phyloP scores from a whole-genome alignment of 2,888 invertebrate genomes.

The Eupithecia subumbrata region DNA sequence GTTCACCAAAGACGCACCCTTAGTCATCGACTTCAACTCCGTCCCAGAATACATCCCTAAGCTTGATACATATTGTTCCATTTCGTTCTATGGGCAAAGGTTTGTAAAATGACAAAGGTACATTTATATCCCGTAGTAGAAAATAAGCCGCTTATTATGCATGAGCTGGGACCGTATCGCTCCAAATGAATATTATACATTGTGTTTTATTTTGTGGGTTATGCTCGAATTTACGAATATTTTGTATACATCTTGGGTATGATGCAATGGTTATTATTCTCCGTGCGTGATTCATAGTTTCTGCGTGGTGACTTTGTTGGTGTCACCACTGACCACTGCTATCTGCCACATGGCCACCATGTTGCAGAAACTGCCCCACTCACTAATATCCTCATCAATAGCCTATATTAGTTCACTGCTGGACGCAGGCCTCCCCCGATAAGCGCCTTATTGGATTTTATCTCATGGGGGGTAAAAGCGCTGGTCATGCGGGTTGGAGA shows the following conservation, averaged over 20 bases:
- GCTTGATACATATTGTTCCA: constrained; percentile 6
- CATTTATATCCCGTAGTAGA: constrained; percentile 9
- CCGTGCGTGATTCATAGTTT: not conserved
- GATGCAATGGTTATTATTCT: not conserved
- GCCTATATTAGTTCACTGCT: too few relatives aligned
- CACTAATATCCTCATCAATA: too few relatives aligned
- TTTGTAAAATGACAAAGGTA: constrained; percentile 10
- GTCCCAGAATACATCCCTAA: not conserved
- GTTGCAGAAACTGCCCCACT: too few relatives aligned
- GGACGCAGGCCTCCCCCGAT: too few relatives aligned
- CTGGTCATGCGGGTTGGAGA: too few relatives aligned
- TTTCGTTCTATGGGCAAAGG: constrained; percentile 4
- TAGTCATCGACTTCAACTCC: not conserved
- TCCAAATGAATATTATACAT: constrained; percentile 18
- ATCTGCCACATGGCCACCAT: not conserved
- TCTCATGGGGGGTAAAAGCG: too few relatives aligned
- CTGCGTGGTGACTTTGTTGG: not conserved
- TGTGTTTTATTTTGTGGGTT: constrained; percentile 14
- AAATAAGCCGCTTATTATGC: constrained; percentile 36
- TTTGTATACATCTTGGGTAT: not conserved
- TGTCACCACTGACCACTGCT: not conserved
- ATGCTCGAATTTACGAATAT: not conserved
- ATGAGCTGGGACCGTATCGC: constrained; percentile 31
- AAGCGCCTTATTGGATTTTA: too few relatives aligned
- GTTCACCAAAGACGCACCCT: not conserved